A percentile compares a stretch with the other conserved stretches of the same genome.
These are phyloP conservation scores for Sebastes kiyomatsui DNA, from an alignment of 2,797 vertebrate species.

Conservation along the genomic window DNA sequence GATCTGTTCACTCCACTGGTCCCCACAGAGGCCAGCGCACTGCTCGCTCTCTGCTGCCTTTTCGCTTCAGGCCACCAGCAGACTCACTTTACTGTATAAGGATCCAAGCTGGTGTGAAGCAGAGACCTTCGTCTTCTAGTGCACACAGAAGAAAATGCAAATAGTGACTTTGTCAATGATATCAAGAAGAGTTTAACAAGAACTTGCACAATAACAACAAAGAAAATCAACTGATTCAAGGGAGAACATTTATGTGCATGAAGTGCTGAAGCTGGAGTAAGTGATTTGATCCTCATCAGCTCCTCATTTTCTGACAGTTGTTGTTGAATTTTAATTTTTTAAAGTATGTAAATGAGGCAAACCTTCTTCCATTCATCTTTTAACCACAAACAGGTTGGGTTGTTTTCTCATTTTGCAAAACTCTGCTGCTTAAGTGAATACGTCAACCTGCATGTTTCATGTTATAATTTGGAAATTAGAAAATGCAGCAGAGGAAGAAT, in stretches of 20 bases:
- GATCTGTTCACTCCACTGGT: constrained; percentile 46
- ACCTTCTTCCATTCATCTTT: not conserved
- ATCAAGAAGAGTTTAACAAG: not conserved
- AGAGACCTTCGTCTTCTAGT: not conserved
- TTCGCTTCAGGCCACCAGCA: constrained; percentile 8
- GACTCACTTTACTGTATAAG: not conserved
- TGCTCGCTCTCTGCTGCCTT: not conserved
- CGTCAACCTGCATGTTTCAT: not conserved
- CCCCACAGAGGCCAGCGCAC: constrained; percentile 25
- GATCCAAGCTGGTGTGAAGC: constrained; percentile 3
- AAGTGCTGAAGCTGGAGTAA: not conserved
- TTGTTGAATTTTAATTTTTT: not conserved
- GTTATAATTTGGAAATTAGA: not conserved
- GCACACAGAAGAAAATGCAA: not conserved
- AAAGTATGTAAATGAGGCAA: not conserved
- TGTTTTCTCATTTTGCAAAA: not conserved
- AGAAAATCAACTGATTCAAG: not conserved
- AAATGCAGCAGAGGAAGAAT: not conserved
- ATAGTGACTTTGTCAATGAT: not conserved
- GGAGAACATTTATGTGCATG: not conserved
- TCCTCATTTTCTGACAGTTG: not conserved
- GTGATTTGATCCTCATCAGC: not conserved
- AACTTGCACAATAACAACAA: not conserved
- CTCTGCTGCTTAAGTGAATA: not conserved
- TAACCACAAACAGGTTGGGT: not conserved